Evolutionary conservation across 2,797 vertebrate genomes (phyloP).

Genomic region (Pterois miles): DNA sequence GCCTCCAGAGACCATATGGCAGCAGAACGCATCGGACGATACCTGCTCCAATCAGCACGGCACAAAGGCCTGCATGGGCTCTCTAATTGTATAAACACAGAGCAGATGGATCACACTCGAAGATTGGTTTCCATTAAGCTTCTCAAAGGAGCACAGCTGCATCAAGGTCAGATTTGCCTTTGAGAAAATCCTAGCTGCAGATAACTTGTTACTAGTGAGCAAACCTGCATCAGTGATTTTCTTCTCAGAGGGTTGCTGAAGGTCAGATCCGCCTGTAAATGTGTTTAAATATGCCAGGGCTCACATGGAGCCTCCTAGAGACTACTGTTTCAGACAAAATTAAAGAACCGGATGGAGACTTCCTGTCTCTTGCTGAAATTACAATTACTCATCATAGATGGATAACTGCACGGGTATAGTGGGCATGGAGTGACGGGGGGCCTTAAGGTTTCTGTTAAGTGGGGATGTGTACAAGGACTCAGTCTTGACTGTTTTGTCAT

Average conservation of each 20-base stretch:
- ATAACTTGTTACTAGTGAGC: conserved; percentile 16
- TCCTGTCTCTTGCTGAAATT: conserved; percentile 46
- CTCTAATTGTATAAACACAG: conserved; percentile 43
- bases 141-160: conserved; percentile 38
- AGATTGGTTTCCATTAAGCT: conserved; percentile 43
- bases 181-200: conserved; percentile 16
- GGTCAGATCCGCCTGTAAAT: conserved; percentile 54
- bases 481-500: no score
- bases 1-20: not conserved
- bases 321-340: conserved; percentile 36
- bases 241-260: conserved; percentile 29
- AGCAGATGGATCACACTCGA: conserved; percentile 50
- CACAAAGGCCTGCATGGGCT: conserved; percentile 25
- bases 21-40: not conserved
- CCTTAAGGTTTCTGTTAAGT: not conserved
- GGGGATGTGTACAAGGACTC: no score
- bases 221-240: conserved; percentile 25
- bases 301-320: conserved; percentile 30
- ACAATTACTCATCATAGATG: conserved; percentile 14
- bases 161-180: conserved; percentile 30
- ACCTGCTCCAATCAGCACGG: not conserved
- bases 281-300: conserved; percentile 56
- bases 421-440: not conserved
- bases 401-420: not conserved
- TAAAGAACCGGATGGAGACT: conserved; percentile 47